A percentile compares a stretch with the other conserved stretches of the same genome.
Conservation (phyloP, 2,888 invertebrate species). For the Lasioglossum pauxillum region DNA sequence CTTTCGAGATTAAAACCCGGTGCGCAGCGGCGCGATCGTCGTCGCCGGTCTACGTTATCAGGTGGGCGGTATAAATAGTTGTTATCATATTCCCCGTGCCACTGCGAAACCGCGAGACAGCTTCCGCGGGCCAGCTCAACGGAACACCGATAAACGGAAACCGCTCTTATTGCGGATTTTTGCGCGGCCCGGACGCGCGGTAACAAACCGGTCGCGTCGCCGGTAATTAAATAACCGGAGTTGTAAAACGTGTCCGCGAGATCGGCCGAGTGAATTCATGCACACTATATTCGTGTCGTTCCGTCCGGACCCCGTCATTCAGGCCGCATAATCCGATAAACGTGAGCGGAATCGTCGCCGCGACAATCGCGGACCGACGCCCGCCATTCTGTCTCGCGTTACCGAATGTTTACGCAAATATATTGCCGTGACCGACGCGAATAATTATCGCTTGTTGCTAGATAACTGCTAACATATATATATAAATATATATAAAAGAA, state of each 20-base stretch:
- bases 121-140: conserved; percentile 31
- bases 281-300: conserved; percentile 31
- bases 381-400: conserved; percentile 19
- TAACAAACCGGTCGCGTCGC: conserved; percentile 49
- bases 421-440: neutral
- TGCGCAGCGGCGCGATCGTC: too few relatives aligned
- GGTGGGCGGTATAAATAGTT: conserved; percentile 11
- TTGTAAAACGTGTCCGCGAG: conserved; percentile 63
- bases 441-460: neutral
- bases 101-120: neutral
- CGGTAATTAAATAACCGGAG: conserved; percentile 64
- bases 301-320: conserved; percentile 44
- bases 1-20: conserved; percentile 27
- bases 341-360: conserved; percentile 62
- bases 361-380: conserved; percentile 22
- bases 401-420: neutral
- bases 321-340: conserved; percentile 67
- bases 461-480: neutral
- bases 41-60: conserved; percentile 21
- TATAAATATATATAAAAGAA: neutral
- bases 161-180: conserved; percentile 60
- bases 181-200: conserved; percentile 26
- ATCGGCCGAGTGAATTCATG: conserved; percentile 40
- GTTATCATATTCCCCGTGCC: conserved; percentile 28
- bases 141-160: conserved; percentile 39